Evolutionary conservation across 2,113 vertebrate genomes (phyloP).

Genomic region (Triplophysa rosa): DNA sequence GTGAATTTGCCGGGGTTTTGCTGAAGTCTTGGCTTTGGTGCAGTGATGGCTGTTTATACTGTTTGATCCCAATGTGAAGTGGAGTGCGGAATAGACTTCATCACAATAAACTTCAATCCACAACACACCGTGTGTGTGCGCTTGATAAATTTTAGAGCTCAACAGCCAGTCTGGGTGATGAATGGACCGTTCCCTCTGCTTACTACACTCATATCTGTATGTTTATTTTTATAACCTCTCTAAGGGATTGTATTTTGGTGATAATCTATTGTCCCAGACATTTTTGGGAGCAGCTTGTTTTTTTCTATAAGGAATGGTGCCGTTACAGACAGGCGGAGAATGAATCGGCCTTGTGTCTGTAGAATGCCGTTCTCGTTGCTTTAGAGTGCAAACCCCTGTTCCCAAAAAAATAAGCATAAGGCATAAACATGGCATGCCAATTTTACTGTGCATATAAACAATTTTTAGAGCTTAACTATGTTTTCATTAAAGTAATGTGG

Average conservation of each 20-base stretch:
- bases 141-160: conserved; percentile 64
- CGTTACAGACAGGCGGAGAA: neutral
- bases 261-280: conserved; percentile 13
- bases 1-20: conserved; percentile 6
- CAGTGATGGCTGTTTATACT: conserved; percentile 57
- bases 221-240: conserved; percentile 26
- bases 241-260: conserved; percentile 6
- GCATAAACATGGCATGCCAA: no score
- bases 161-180: neutral
- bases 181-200: neutral
- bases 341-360: neutral
- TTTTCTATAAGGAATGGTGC: neutral
- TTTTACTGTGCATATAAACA: no score
- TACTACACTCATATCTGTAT: neutral
- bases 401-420: no score
- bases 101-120: conserved; percentile 55
- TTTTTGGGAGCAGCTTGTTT: neutral
- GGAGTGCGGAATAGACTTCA: conserved; percentile 60
- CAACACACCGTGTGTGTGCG: conserved; percentile 52
- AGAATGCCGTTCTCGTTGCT: no score
- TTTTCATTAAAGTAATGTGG: no score
- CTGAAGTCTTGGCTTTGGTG: conserved; percentile 49
- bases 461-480: no score
- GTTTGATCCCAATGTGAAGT: conserved; percentile 63
- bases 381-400: no score